These are phyloP conservation scores for Setipinna tenuifilis DNA, from an alignment of 2,797 vertebrate genomes.

Conservation along the genomic window DNA sequence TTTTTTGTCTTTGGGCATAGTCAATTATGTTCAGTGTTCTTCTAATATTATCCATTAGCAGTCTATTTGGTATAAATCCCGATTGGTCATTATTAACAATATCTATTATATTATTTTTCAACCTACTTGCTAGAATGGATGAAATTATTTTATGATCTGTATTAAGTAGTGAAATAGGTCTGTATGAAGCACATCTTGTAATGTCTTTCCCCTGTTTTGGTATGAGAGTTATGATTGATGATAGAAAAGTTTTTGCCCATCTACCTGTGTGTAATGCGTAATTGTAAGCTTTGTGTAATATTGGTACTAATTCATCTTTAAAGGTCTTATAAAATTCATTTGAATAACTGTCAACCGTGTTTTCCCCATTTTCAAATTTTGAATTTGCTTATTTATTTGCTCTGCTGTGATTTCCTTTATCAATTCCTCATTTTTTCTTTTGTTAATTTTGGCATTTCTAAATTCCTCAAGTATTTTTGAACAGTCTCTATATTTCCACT, in stretches of 20 bases:
- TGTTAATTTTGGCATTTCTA: not conserved
- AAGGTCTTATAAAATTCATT: not conserved
- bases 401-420: not conserved
- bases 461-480: not conserved
- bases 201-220: not conserved
- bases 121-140: not conserved
- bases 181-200: not conserved
- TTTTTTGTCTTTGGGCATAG: not conserved
- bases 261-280: no score
- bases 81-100: not conserved
- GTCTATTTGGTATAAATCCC: not conserved
- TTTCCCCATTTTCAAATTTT: not conserved
- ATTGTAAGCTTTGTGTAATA: no score
- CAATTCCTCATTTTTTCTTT: not conserved
- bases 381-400: not conserved
- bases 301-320: not conserved
- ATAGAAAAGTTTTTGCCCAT: no score
- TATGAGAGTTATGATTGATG: no score
- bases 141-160: not conserved
- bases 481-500: not conserved
- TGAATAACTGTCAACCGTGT: not conserved
- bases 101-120: not conserved
- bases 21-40: not conserved
- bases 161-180: not conserved
- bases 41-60: not conserved